These are phyloP conservation scores for Dasysyrphus tricinctus DNA, from an alignment of 2,888 invertebrate genomes.

Conservation along the genomic window DNA sequence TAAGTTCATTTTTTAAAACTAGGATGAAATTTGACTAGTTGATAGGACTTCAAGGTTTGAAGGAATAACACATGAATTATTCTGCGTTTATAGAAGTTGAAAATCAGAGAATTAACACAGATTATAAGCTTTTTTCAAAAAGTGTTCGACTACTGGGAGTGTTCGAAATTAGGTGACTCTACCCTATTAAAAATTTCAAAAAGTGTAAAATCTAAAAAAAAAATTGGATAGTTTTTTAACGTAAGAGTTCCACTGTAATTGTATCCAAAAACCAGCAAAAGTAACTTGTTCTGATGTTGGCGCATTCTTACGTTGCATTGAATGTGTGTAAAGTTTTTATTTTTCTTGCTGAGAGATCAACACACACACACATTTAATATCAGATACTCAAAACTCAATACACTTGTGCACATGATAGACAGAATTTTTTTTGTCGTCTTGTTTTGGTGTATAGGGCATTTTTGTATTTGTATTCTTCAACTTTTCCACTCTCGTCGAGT, in stretches of 20 bases:
- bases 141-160: too few species aligned
- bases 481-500: slow-evolving; percentile 32
- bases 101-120: too few species aligned
- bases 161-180: too few species aligned
- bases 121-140: too few species aligned
- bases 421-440: slow-evolving; percentile 33
- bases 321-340: slow-evolving; percentile 78
- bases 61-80: too few species aligned
- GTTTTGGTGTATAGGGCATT: background rate
- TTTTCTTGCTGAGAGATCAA: slow-evolving; percentile 73
- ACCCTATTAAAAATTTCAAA: too few species aligned
- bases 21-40: too few species aligned
- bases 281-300: slow-evolving; percentile 49
- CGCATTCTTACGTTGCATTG: slow-evolving; percentile 38
- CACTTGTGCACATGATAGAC: slow-evolving; percentile 19
- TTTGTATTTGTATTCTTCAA: slow-evolving; percentile 45
- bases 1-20: too few species aligned
- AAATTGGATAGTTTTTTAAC: background rate
- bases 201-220: too few species aligned
- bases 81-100: too few species aligned
- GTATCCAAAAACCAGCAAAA: slow-evolving; percentile 19
- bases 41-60: too few species aligned
- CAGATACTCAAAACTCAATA: slow-evolving; percentile 44
- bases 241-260: background rate
- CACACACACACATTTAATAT: background rate